Base-by-base conservation (phyloP, 92 coral and sea anemone genomes). In the Siderastrea siderea region DNA sequence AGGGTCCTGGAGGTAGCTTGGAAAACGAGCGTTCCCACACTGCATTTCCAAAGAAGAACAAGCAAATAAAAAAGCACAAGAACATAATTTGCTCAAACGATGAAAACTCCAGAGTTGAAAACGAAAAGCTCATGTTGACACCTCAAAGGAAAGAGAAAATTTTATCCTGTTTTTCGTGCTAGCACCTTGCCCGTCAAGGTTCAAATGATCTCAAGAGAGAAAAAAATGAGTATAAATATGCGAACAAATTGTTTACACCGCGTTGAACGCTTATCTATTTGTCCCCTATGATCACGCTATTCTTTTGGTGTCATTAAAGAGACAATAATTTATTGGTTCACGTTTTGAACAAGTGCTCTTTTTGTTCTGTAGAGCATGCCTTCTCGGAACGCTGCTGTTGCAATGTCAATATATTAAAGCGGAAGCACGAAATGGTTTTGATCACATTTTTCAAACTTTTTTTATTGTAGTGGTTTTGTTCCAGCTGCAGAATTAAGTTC, bases 1-100 rank as follows among this genome's bases (percentile, higher is more conserved):
- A 88, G 16, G 92, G 92, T 15, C 92, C 92, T 19, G 88, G 88
- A 5, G 92, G 92, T 11, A 88, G 71, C 68, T 71, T 82, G 43
- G 87, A 82, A 72, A 69, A 82, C 38, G 71, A 68, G 64, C 47
- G 45, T 16, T 82, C 69, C 87, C 87, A 82, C 12, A 82, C 45
- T 9, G 79, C 77, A 53, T 82, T 82, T 68, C 84, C 84, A 64
- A 75, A 64, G 51, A 80, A 64, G 50, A 80, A 68, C 61, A 80
- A 13, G 19, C 84, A 80, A 67, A 80, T 62, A 63, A 80, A 26
- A 38, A 53, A 17, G 45, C 84, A 80, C 17, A 80, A 8, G n/a
- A 66, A 43, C 60, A 80, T 11, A 80, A 80, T 65, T 47, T 65
- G 84, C 9, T 49, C 84, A n/a, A 67, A 14, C 4, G 82, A 44